A percentile compares a stretch with the other conserved stretches of the same genome.
Evolutionary conservation across 2,888 invertebrate species (phyloP).

Genomic region (Meta bourneti): DNA sequence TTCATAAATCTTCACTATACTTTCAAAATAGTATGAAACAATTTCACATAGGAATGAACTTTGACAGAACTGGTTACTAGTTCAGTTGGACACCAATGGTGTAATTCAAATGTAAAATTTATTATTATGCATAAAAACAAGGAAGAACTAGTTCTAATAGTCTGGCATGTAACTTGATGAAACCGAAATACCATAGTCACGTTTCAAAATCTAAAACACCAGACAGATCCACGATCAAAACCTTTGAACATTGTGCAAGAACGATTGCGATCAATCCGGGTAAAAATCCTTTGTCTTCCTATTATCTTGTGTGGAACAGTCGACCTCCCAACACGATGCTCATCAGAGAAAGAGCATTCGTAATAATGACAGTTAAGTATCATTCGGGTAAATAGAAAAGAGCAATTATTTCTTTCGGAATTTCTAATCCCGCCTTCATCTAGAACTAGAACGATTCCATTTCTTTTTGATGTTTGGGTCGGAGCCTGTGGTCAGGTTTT

Average conservation of each 20-base stretch:
- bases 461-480: neutral
- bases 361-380: neutral
- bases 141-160: too few species aligned
- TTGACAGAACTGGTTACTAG: too few species aligned
- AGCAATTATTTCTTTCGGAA: neutral
- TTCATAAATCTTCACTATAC: too few species aligned
- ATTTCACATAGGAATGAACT: too few species aligned
- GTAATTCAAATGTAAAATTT: too few species aligned
- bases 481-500: neutral
- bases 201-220: too few species aligned
- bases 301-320: neutral
- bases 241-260: neutral
- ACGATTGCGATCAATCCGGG: neutral
- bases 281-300: neutral
- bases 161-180: too few species aligned
- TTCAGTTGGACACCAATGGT: too few species aligned
- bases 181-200: too few species aligned
- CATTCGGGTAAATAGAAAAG: neutral
- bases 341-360: neutral
- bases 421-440: neutral
- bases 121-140: too few species aligned
- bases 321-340: neutral
- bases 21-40: too few species aligned
- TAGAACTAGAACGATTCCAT: neutral
- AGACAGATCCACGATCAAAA: too few species aligned